Percentiles rank a stretch among this genome's conserved stretches.
phyloP scores from a whole-genome alignment of 2,113 vertebrate species.

The Panthera leo region DNA sequence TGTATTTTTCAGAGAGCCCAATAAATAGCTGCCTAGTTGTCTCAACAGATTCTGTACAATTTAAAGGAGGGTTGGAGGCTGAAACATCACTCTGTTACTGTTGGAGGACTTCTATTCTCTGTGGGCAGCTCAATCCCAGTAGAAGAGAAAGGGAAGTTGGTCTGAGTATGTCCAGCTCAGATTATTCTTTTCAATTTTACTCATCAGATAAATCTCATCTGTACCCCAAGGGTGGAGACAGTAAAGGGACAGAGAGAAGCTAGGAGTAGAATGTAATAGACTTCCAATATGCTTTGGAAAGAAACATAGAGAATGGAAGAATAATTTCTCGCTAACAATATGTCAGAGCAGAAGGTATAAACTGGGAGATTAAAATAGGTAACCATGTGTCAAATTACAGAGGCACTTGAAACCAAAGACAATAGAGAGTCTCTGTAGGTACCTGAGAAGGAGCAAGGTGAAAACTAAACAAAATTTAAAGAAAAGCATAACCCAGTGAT shows the following conservation, averaged over 20 bases:
- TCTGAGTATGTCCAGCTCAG: not conserved
- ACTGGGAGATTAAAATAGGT: not conserved
- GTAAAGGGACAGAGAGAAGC: not conserved
- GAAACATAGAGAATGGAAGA: not conserved
- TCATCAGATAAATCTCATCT: not conserved
- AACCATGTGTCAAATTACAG: not conserved
- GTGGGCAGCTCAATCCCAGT: not conserved
- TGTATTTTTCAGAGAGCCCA: not conserved
- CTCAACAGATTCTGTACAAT: not conserved
- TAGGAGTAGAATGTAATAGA: not conserved
- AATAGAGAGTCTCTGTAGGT: not conserved
- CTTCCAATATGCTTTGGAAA: not conserved
- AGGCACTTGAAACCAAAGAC: slow-evolving; percentile 5
- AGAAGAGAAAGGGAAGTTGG: not conserved
- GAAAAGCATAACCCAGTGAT: not conserved
- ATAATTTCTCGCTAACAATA: not conserved
- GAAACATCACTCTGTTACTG: not conserved
- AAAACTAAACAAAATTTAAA: not conserved
- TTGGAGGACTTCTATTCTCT: not conserved
- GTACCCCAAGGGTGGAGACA: not conserved
- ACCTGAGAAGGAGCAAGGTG: not conserved
- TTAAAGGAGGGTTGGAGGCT: not conserved
- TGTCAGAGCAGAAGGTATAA: not conserved
- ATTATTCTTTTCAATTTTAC: not conserved
- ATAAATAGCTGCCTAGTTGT: slow-evolving; percentile 7